A percentile compares a stretch with the other conserved stretches of the same genome.
Conservation (phyloP, 2,797 vertebrate species). For the Hydrolagus colliei region DNA sequence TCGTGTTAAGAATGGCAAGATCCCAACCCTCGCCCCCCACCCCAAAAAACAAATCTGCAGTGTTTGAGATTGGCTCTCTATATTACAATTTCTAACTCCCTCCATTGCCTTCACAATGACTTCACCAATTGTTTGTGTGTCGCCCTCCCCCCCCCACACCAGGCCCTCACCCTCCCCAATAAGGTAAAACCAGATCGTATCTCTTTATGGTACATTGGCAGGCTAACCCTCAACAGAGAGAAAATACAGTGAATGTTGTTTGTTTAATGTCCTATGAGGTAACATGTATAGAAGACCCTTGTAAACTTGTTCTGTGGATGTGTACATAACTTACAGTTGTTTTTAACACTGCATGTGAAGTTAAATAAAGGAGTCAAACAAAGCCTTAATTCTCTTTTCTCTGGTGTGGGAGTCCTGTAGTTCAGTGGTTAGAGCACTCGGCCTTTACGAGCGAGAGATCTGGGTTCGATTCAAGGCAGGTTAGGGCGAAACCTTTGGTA, state of each 20-base stretch:
- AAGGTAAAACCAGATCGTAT: slow-evolving; percentile 80
- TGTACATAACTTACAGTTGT: slow-evolving; percentile 96
- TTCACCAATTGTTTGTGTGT: slow-evolving; percentile 69
- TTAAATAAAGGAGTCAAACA: slow-evolving; percentile 91
- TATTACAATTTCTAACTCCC: slow-evolving; percentile 84
- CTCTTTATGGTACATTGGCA: slow-evolving; percentile 86
- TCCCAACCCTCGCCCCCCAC: not conserved
- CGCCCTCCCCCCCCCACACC: slow-evolving; percentile 39
- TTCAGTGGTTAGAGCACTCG: no score
- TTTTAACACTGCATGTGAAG: slow-evolving; percentile 99
- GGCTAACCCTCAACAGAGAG: slow-evolving; percentile 64
- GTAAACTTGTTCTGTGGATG: slow-evolving; percentile 99
- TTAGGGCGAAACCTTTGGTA: no score
- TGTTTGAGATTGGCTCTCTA: slow-evolving; percentile 85
- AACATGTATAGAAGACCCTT: slow-evolving; percentile 84
- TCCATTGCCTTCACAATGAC: slow-evolving; percentile 81
- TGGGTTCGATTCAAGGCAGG: no score
- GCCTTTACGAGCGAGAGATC: no score
- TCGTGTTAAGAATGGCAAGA: not conserved
- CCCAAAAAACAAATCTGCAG: slow-evolving; percentile 66
- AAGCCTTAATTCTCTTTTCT: slow-evolving; percentile 39
- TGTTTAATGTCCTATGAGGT: slow-evolving; percentile 84
- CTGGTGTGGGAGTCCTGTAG: no score
- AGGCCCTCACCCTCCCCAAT: slow-evolving; percentile 21
- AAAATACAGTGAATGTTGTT: slow-evolving; percentile 58